Conservation (phyloP, 1,140 invertebrate species). For the Ruditapes philippinarum region DNA sequence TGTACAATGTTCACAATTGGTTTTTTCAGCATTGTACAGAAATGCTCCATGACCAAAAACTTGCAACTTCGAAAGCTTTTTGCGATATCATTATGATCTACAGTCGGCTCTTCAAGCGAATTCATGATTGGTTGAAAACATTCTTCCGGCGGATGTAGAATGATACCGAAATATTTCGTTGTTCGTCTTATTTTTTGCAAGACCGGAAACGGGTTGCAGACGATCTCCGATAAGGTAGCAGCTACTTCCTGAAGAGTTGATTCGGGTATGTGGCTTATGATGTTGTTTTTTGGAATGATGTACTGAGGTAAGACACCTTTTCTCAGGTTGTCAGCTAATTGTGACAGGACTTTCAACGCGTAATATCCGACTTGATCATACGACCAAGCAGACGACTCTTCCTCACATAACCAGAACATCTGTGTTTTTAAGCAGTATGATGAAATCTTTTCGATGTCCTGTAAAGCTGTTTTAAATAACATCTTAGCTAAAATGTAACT, state of each 20-base stretch:
- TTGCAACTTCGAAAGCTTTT: neutral
- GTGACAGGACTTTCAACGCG: neutral
- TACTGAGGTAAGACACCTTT: neutral
- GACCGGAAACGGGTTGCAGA: neutral
- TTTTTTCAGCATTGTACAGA: neutral
- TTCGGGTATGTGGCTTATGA: neutral
- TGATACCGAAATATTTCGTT: neutral
- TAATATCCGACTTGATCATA: neutral
- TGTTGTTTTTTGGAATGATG: constrained; percentile 1
- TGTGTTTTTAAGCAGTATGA: constrained; percentile 7
- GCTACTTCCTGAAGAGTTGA: neutral
- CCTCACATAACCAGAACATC: neutral
- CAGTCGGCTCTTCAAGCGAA: neutral
- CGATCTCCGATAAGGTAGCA: neutral
- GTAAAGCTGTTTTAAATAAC: neutral
- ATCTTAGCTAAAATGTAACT: neutral
- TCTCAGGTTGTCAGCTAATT: neutral
- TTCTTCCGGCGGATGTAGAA: neutral
- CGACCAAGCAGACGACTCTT: neutral
- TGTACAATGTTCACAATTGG: neutral
- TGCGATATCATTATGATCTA: neutral
- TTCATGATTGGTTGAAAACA: neutral
- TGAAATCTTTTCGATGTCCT: neutral
- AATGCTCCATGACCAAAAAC: neutral
- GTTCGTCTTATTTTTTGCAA: neutral